These are phyloP conservation scores for Calyptommatus sinebrachiatus DNA, from an alignment of 2,113 vertebrate genomes.

Conservation along the genomic window DNA sequence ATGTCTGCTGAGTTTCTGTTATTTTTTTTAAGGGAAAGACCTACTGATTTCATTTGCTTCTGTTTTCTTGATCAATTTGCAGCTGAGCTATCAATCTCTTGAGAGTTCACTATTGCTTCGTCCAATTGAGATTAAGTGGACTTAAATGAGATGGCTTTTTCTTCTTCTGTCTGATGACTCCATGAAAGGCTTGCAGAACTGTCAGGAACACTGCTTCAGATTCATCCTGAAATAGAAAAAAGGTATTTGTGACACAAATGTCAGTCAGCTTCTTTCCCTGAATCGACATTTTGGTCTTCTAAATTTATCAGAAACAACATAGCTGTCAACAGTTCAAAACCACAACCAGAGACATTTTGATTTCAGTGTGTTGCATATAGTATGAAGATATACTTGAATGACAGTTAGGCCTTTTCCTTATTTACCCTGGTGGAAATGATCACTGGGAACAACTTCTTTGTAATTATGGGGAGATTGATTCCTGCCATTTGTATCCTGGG, in stretches of 20 bases:
- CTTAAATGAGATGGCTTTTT: conserved; percentile 14
- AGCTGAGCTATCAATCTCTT: background rate
- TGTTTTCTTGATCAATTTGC: background rate
- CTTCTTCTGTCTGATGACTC: conserved; percentile 21
- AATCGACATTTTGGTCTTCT: background rate
- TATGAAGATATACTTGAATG: no score
- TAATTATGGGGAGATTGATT: no score
- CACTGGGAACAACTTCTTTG: no score
- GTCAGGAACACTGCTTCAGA: conserved; percentile 11
- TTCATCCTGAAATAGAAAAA: conserved; percentile 29
- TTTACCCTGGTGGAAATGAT: no score
- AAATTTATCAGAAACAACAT: no score
- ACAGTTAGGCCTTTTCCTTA: no score
- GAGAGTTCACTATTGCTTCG: conserved; percentile 3
- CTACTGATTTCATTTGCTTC: background rate
- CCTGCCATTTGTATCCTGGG: no score
- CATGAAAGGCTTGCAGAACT: background rate
- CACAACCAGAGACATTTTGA: no score
- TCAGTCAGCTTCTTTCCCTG: background rate
- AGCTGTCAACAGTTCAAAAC: no score
- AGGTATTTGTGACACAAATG: background rate
- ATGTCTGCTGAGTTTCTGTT: background rate
- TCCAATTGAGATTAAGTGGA: conserved; percentile 20
- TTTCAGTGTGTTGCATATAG: no score
- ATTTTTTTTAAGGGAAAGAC: background rate